Conservation (phyloP, 37 sponge, comb jelly and placozoan species). For the Bolinopsis microptera region DNA sequence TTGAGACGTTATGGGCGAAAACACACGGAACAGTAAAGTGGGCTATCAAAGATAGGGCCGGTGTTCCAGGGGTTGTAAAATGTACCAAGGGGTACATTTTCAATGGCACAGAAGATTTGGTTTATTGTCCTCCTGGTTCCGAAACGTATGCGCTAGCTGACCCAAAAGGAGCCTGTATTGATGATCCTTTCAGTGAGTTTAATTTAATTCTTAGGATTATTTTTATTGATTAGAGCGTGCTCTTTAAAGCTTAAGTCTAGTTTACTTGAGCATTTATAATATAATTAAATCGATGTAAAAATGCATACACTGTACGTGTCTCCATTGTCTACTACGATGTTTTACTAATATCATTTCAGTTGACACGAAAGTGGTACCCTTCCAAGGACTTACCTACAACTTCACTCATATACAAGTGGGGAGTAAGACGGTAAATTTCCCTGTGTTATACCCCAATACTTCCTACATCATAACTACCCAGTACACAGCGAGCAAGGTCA, state of each 20-base stretch:
- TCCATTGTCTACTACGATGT: no score
- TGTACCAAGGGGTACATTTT: slow-evolving; percentile 4
- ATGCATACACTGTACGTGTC: no score
- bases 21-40: neutral
- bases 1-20: neutral
- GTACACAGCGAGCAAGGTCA: slow-evolving; percentile 23
- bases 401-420: neutral
- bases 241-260: no score
- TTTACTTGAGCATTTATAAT: no score
- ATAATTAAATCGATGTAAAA: no score
- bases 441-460: neutral
- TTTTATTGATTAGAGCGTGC: no score
- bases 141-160: neutral
- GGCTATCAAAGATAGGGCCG: neutral
- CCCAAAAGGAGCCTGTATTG: no score
- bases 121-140: neutral
- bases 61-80: neutral
- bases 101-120: neutral
- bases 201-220: neutral
- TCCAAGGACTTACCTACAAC: neutral
- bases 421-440: neutral
- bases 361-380: neutral
- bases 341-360: slow-evolving; percentile 28
- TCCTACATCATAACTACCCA: slow-evolving; percentile 12
- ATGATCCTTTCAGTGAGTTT: neutral